Base-by-base conservation (phyloP, 2,113 vertebrate genomes). In the Chaenocephalus aceratus region DNA sequence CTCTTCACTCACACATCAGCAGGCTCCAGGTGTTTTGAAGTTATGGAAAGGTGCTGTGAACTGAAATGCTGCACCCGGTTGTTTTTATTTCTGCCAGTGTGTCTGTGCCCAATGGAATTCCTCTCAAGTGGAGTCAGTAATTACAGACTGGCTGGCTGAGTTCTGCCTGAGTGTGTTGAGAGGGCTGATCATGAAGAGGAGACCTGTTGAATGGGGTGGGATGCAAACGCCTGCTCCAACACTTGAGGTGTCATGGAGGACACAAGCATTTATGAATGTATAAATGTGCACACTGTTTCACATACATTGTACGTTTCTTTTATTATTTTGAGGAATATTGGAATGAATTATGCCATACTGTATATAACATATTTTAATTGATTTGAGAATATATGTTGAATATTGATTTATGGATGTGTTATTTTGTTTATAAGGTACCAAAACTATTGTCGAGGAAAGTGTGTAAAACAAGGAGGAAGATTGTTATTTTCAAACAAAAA, bases 91-190 rank as follows among this genome's bases (percentile, higher is more conserved):
- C 54, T 72, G 71, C 51, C 74, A n/a, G 46, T 72, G 75, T 76
- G 86, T 84, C 74, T 69, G 57, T 49, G 73, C 79, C 72, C 81
- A 82, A 76, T 80, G 87, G 75, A 85, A 80, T 88, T 89, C 86
- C 73, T 92, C 86, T 81, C 82, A 79, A 90, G 83, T 72, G 82
- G 81, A 82, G 72, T 60, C 73, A 60, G 73, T 89, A 88, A 91
- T 91, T 87, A 80, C 86, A 88, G 80, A 71, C 84, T 86, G 79
- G 58, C 82, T 83, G 75, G 61, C 21, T 21, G 21, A 21, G 75
- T 82, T 70, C 80, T 89, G 85, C 70, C 80, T 58, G 80, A 87
- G 57, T 77, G 80, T 85, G 57, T 77, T 71, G 68, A 84, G 77
- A 72, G 71, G 21, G 69, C 74, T 80, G 81, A 3, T 86, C 86